Evolutionary conservation across 2,113 vertebrate genomes (phyloP).

Genomic region (Capra hircus): DNA sequence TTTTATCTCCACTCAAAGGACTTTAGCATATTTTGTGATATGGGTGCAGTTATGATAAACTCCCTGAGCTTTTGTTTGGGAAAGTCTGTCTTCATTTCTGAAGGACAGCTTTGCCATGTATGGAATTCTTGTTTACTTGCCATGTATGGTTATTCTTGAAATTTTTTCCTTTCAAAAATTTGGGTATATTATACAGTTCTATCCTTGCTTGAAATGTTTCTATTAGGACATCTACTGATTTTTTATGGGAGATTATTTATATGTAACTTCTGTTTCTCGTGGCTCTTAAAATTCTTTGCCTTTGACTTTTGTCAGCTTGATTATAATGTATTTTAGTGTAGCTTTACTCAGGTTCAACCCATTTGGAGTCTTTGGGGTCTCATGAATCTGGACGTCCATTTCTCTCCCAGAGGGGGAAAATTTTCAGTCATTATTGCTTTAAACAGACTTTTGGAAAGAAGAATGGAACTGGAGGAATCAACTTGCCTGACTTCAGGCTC

Average conservation of each 20-base stretch:
- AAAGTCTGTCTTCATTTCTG: not conserved
- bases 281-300: not conserved
- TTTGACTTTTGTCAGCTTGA: not conserved
- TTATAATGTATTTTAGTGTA: not conserved
- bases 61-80: not conserved
- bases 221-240: not conserved
- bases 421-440: not conserved
- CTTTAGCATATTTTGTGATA: not conserved
- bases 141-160: too few relatives aligned
- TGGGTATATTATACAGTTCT: not conserved
- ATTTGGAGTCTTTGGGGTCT: not conserved
- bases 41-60: not conserved
- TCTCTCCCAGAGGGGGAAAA: not conserved
- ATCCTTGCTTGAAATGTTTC: not conserved
- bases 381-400: not conserved
- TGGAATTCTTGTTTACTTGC: not conserved
- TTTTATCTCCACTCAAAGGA: not conserved
- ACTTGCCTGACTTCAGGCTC: too few relatives aligned
- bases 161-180: not conserved
- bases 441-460: not conserved
- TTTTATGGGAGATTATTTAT: not conserved
- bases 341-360: not conserved
- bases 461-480: too few relatives aligned
- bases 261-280: not conserved
- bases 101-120: not conserved